Percentiles rank a stretch among this genome's conserved stretches.
These are phyloP conservation scores for Escarpia spicata DNA, from an alignment of 2,888 invertebrate species.

Conservation along the genomic window DNA sequence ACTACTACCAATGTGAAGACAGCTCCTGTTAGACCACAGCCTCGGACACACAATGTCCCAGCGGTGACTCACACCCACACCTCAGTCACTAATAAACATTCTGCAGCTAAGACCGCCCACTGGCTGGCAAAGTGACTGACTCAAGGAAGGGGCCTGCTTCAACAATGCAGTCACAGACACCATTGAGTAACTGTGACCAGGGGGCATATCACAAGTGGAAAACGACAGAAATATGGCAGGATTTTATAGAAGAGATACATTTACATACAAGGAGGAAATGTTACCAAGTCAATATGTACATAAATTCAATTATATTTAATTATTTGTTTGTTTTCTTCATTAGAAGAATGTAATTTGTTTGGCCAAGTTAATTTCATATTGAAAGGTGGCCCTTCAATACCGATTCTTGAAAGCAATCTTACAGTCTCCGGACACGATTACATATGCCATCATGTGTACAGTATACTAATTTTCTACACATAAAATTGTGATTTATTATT, in stretches of 20 bases:
- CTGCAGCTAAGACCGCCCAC: background rate
- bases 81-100: background rate
- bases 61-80: background rate
- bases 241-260: background rate
- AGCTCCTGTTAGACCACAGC: background rate
- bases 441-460: too few species aligned
- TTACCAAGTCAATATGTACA: background rate
- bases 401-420: too few species aligned
- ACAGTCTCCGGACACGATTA: too few species aligned
- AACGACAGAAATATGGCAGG: background rate
- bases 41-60: background rate
- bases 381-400: too few species aligned
- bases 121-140: background rate
- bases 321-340: too few species aligned
- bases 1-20: background rate
- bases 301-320: too few species aligned
- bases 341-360: too few species aligned
- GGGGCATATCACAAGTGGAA: background rate
- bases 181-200: background rate
- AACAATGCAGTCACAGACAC: background rate
- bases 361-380: too few species aligned
- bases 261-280: background rate
- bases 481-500: too few species aligned
- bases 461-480: conserved; percentile 19
- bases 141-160: background rate